Evolutionary conservation across 2,797 vertebrate genomes (phyloP).

Genomic region (Alectoris magna): DNA sequence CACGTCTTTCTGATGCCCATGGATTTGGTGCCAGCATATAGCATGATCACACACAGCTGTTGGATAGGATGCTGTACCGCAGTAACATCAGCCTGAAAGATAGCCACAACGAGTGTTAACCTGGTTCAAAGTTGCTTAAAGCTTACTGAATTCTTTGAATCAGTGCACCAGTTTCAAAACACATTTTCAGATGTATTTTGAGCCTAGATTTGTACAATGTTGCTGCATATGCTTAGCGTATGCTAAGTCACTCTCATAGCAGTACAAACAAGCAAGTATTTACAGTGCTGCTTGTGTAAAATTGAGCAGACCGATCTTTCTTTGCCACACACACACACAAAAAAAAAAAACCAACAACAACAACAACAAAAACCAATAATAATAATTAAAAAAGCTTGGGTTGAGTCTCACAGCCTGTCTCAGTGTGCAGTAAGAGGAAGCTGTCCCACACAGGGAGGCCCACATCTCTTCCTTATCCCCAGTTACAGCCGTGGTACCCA

Average conservation of each 20-base stretch:
- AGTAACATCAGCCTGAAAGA: conserved; percentile 47
- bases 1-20: conserved; percentile 3
- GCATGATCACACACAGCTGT: background rate
- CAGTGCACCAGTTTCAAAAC: conserved; percentile 69
- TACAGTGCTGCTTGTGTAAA: conserved; percentile 75
- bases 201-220: conserved; percentile 31
- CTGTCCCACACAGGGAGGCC: conserved; percentile 28
- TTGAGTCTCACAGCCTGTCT: conserved; percentile 66
- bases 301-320: conserved; percentile 48
- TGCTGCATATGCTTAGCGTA: background rate
- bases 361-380: background rate
- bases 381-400: background rate
- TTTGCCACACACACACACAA: background rate
- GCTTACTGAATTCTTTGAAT: conserved; percentile 74
- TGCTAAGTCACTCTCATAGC: conserved; percentile 53
- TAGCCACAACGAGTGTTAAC: conserved; percentile 57
- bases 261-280: conserved; percentile 77
- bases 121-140: conserved; percentile 77
- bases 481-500: conserved; percentile 50
- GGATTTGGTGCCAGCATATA: conserved; percentile 4
- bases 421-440: conserved; percentile 66
- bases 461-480: conserved; percentile 56
- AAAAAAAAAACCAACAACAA: background rate
- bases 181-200: conserved; percentile 10
- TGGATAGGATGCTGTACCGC: conserved; percentile 21